These are phyloP conservation scores for Equus przewalskii DNA, from an alignment of 2,113 vertebrate genomes.

Conservation along the genomic window DNA sequence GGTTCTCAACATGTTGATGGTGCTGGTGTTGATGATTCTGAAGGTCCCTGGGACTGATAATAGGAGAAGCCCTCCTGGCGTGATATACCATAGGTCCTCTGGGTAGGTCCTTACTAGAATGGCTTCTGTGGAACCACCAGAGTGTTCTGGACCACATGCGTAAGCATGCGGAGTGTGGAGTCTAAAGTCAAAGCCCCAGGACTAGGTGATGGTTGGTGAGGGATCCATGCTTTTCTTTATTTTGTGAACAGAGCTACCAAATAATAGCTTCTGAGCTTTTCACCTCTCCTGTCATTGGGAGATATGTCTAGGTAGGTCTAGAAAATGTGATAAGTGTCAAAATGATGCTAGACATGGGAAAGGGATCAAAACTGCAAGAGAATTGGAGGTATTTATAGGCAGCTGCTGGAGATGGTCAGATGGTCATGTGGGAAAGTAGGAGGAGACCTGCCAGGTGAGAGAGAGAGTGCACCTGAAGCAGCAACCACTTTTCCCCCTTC, in stretches of 20 bases:
- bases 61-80: not conserved
- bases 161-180: rapidly evolving
- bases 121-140: not conserved
- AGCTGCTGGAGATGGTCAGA: not conserved
- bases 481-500: not conserved
- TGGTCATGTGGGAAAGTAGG: not conserved
- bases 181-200: not conserved
- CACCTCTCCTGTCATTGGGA: not conserved
- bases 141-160: not conserved
- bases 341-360: not conserved
- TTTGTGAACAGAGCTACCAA: not conserved
- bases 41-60: not conserved
- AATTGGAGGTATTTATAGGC: not conserved
- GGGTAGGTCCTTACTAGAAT: not conserved
- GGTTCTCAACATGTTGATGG: not conserved
- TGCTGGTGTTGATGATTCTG: not conserved
- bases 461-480: not conserved
- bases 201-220: not conserved
- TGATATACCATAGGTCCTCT: too few species aligned
- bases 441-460: not conserved
- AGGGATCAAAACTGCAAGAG: not conserved
- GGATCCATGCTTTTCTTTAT: not conserved
- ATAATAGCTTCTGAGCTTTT: not conserved
- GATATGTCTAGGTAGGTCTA: not conserved
- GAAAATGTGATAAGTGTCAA: not conserved